These are phyloP conservation scores for Leucoma salicis DNA, from an alignment of 2,888 invertebrate genomes.

Conservation along the genomic window DNA sequence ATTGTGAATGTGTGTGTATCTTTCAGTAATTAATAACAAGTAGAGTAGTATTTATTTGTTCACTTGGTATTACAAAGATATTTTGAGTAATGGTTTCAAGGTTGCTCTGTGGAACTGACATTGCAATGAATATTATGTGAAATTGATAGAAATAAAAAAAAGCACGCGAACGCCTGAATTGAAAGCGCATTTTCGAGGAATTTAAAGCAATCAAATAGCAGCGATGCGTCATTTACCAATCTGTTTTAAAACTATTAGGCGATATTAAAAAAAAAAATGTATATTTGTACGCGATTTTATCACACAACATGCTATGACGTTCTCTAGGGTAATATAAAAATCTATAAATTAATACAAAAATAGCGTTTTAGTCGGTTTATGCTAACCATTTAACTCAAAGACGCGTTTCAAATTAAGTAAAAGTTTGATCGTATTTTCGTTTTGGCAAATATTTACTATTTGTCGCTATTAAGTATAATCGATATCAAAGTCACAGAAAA, in stretches of 20 bases:
- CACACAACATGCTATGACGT: too few species aligned
- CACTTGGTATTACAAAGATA: neutral
- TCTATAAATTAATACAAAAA: too few species aligned
- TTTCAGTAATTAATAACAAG: neutral
- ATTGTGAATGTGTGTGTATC: too few species aligned
- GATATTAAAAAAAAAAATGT: too few species aligned
- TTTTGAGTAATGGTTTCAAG: neutral
- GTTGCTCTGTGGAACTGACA: slow-evolving; percentile 6
- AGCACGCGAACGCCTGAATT: slow-evolving; percentile 49
- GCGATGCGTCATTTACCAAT: slow-evolving; percentile 22
- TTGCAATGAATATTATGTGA: slow-evolving; percentile 17
- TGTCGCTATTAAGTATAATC: neutral
- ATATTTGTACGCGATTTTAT: too few species aligned
- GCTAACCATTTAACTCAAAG: too few species aligned
- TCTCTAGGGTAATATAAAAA: too few species aligned
- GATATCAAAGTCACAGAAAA: neutral
- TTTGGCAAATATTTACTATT: too few species aligned
- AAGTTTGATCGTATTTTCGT: too few species aligned
- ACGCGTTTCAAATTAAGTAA: too few species aligned
- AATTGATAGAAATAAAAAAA: slow-evolving; percentile 11
- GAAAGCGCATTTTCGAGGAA: slow-evolving; percentile 36
- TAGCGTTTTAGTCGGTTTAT: too few species aligned
- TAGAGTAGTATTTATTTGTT: neutral
- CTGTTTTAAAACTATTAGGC: slow-evolving; percentile 16
- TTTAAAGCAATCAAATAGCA: slow-evolving; percentile 25